Evolutionary conservation across 2,888 invertebrate species (phyloP), one percentile per base, ranked within the genome.

Genomic region (Pyrochroa serraticornis): DNA sequence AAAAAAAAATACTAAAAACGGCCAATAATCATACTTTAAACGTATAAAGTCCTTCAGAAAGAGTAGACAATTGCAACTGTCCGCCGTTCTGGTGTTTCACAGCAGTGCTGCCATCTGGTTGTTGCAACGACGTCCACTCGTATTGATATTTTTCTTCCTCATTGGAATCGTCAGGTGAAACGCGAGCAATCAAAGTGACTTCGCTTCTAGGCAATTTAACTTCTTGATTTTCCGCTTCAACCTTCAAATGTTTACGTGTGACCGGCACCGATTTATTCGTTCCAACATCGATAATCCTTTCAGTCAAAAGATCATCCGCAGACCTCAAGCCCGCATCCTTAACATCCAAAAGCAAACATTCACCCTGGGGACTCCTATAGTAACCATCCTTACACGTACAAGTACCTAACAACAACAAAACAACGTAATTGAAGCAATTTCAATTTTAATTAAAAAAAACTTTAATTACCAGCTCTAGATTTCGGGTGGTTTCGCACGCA

Each of bases 21-120:
- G 6, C 7, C 12, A 13, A 30, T 31, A 44, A n/a, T 7, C 13
- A 66, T 67, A 89, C 88, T 78, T 93, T 93, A 76, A 97, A 95
- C 6, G 88, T 87, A 77, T 96, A 97, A 52, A 92, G 81, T 0
- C 97, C 97, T 76, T 92, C 91, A 0, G 90, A 89, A 6, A 96
- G 84, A 72, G 93, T 90, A 8, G 90, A 91, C 10, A 96, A 82
- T 58, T 91, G 91, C 9, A 96, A 87, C 48, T 90, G 90, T 13
- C 89, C 87, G 30, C 91, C 91, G 72, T 92, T 93, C 77, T 93
- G 92, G 74, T 88, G 87, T 58, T 90, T 89, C 81, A 92, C 90
- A 76, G 85, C 83, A 64, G 85, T 82, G 62, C 79, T 78, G n/a
- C 89, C 90, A 64, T 89, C 89, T 0, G 95, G 95, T 73, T 93